Percentiles rank a stretch among this genome's conserved stretches.
Evolutionary conservation across 2,888 invertebrate species (phyloP).

Genomic region (Xanthia icteritia): DNA sequence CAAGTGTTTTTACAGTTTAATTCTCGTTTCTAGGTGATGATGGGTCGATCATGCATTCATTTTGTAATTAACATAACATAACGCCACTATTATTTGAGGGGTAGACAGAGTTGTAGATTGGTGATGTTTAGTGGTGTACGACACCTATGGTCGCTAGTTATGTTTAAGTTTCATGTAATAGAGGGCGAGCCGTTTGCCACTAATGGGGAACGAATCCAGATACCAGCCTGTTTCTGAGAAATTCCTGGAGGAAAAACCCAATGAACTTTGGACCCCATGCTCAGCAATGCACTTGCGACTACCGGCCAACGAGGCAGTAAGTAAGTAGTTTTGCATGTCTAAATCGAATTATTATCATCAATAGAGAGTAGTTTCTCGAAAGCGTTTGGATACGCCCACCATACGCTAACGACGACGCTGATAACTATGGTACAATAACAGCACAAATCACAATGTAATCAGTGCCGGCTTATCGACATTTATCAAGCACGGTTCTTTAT

Average conservation of each 20-base stretch:
- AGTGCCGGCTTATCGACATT: constrained; percentile 30
- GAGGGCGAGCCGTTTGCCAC: neutral
- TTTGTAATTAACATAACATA: neutral
- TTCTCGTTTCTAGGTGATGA: constrained; percentile 27
- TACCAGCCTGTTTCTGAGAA: neutral
- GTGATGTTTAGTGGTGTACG: neutral
- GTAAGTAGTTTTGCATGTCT: neutral
- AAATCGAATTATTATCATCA: neutral
- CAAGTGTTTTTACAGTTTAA: constrained; percentile 18
- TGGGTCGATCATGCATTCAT: neutral
- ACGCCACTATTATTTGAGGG: neutral
- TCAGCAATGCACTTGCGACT: neutral
- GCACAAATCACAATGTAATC: constrained; percentile 30
- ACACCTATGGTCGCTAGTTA: neutral
- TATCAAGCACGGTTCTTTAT: constrained; percentile 8
- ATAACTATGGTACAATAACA: constrained; percentile 7
- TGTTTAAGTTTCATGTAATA: neutral
- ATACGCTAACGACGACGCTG: neutral
- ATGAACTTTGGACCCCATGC: neutral
- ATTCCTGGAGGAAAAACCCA: neutral
- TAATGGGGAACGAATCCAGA: neutral
- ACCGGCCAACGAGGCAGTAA: neutral
- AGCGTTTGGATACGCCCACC: constrained; percentile 4
- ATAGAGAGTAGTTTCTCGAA: constrained; percentile 7
- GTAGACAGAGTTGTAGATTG: neutral